Percentiles rank a stretch among this genome's conserved stretches.
phyloP scores from a whole-genome alignment of 2,797 vertebrate genomes.

The Clarias laeviceps region DNA sequence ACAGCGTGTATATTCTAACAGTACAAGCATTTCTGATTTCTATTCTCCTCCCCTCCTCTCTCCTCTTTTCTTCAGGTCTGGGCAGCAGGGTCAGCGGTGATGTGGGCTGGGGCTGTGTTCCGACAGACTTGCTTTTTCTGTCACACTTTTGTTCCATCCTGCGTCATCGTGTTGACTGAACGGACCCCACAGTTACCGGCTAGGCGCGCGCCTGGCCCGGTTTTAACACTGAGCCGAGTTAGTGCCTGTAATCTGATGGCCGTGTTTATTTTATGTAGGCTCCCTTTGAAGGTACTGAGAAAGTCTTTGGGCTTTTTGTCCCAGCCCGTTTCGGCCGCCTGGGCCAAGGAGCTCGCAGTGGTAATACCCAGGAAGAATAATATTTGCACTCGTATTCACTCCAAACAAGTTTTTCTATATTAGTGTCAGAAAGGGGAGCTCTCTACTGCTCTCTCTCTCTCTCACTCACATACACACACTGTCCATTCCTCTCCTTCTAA shows the following conservation, averaged over 20 bases:
- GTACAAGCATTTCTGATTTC: slow-evolving; percentile 25
- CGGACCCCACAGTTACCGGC: slow-evolving; percentile 83
- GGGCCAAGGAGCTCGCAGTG: slow-evolving; percentile 81
- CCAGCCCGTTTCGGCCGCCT: slow-evolving; percentile 76
- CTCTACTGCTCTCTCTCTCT: slow-evolving; percentile 32
- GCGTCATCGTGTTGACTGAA: slow-evolving; percentile 86
- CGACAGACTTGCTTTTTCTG: slow-evolving; percentile 80
- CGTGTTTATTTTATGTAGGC: slow-evolving; percentile 85
- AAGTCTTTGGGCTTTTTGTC: slow-evolving; percentile 87
- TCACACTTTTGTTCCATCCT: slow-evolving; percentile 85
- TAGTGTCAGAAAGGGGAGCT: slow-evolving; percentile 76
- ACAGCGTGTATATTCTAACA: neutral
- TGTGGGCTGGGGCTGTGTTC: slow-evolving; percentile 81
- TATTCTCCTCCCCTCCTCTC: slow-evolving; percentile 46
- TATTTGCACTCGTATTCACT: slow-evolving; percentile 83
- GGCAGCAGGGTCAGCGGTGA: slow-evolving; percentile 70
- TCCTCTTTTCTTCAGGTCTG: slow-evolving; percentile 57
- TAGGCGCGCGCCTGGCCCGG: slow-evolving; percentile 62
- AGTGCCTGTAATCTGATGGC: slow-evolving; percentile 82
- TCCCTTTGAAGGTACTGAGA: slow-evolving; percentile 81
- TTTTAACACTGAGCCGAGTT: slow-evolving; percentile 76
- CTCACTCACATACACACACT: slow-evolving; percentile 16
- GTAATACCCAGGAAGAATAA: slow-evolving; percentile 86
- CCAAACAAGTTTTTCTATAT: slow-evolving; percentile 84
- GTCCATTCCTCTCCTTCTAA: slow-evolving; percentile 14